These are phyloP conservation scores for Melieria omissa DNA, from an alignment of 2,888 invertebrate genomes.

Conservation along the genomic window DNA sequence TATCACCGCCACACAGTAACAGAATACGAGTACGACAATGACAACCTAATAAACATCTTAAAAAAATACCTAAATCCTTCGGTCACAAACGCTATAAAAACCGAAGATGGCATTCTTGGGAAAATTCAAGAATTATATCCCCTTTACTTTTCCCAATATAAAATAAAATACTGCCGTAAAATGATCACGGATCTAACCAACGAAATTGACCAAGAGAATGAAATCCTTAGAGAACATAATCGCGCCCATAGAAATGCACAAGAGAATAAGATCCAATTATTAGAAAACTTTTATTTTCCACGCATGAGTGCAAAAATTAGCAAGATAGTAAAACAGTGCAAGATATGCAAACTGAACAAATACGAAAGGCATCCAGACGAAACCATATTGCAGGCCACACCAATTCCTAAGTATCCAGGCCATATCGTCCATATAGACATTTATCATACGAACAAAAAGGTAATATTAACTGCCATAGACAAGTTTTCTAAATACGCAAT, in stretches of 20 bases:
- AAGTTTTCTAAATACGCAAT: constrained; percentile 28
- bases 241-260: constrained; percentile 21
- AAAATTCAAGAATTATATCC: constrained; percentile 32
- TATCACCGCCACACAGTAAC: constrained; percentile 30
- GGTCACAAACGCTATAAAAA: constrained; percentile 30
- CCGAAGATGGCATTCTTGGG: constrained; percentile 24
- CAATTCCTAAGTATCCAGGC: constrained; percentile 18
- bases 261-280: constrained; percentile 20
- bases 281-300: constrained; percentile 29
- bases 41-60: constrained; percentile 4
- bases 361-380: constrained; percentile 23
- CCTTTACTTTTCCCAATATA: constrained; percentile 23
- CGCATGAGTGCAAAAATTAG: constrained; percentile 26
- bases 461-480: constrained; percentile 30
- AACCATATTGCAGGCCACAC: constrained; percentile 21
- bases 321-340: constrained; percentile 17
- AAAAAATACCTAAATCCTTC: constrained; percentile 30
- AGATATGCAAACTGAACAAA: constrained; percentile 32
- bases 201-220: constrained; percentile 25
- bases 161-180: constrained; percentile 17
- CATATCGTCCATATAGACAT: constrained; percentile 5
- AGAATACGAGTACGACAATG: constrained; percentile 18
- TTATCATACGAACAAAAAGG: constrained; percentile 27
- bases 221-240: constrained; percentile 24
- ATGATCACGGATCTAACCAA: constrained; percentile 13